Conservation (phyloP, 2,797 vertebrate species). For the Borostomias antarcticus region DNA sequence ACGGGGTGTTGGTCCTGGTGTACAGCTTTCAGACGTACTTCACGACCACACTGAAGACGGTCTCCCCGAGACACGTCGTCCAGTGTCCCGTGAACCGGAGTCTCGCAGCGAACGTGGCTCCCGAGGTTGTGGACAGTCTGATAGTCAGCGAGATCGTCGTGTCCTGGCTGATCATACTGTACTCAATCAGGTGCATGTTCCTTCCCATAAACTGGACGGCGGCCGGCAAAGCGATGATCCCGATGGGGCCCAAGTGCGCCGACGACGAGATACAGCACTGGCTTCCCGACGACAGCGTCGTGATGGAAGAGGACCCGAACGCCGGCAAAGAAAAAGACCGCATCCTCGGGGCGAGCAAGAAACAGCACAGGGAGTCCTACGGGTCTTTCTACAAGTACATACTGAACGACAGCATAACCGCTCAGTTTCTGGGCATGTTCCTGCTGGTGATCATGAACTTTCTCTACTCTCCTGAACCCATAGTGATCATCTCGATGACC, state of each 20-base stretch:
- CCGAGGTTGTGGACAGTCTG: background rate
- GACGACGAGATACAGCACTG: background rate
- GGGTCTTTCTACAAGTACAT: slow-evolving; percentile 4
- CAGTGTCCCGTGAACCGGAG: background rate
- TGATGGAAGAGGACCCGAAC: background rate
- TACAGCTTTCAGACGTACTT: background rate
- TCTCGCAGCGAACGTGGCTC: background rate
- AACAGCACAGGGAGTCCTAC: background rate
- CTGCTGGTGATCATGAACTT: background rate
- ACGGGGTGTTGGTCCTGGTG: background rate
- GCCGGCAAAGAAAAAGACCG: background rate
- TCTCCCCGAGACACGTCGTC: background rate
- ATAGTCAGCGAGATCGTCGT: background rate
- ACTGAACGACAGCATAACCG: background rate
- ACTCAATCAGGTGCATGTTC: background rate
- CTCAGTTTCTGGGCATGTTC: background rate
- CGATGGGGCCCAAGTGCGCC: background rate
- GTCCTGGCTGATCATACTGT: background rate
- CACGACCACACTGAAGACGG: background rate
- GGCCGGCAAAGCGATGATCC: background rate
- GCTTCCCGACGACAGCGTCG: background rate
- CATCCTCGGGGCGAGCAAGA: background rate
- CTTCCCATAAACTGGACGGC: background rate
- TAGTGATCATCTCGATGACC: background rate
- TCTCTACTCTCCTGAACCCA: background rate